Evolutionary conservation across 2,888 invertebrate genomes (phyloP), one percentile per base, ranked within the genome.

Genomic region (Tanytarsus gracilentus): DNA sequence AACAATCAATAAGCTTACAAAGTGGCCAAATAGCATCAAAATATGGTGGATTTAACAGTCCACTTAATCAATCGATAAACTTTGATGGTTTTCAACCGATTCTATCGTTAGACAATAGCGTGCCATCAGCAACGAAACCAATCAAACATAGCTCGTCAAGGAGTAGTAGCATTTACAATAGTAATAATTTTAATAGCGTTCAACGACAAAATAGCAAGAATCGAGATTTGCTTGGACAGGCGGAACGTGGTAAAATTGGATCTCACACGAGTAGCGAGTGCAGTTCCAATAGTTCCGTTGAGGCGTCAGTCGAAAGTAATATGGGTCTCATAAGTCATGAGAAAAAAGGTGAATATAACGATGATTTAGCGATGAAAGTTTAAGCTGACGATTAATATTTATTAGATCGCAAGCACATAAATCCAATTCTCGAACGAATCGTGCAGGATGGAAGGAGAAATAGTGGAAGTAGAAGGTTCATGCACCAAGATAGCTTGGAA

Each of bases 1-100:
- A 79, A 71, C 74, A 73, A 68, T 68, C 72, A 68, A 66, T 74
- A 67, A 66, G 76, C 73, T 36, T 68, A 69, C 58, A 69, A 72
- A 25, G 69, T 71, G 48, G 69, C 69, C 67, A 75, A 76, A 53
- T 62, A 30, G 59, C 62, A 14, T 44, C n/a, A n/a, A 60, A 62
- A 25, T 65, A 72, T 65, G 71, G 72, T 59, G 70, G 70, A 50
- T 67, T 69, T 60, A 62, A 67, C 56, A 72, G 71, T 66, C 70
- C 71, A 23, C 63, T 71, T 61, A 68, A 68, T 18, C 71, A 72
- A 63, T 72, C 58, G 40, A 55, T 63, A 26, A 61, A 64, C 60
- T 63, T 63, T 58, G 66, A 67, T 62, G 73, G 72, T 61, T 65
- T 74, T 64, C 73, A 74, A 63, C 68, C 72, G 55, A 70, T 74